A percentile compares a stretch with the other conserved stretches of the same genome.
Evolutionary conservation across 2,113 vertebrate genomes (phyloP).

Genomic region (Choloepus hoffmanni): DNA sequence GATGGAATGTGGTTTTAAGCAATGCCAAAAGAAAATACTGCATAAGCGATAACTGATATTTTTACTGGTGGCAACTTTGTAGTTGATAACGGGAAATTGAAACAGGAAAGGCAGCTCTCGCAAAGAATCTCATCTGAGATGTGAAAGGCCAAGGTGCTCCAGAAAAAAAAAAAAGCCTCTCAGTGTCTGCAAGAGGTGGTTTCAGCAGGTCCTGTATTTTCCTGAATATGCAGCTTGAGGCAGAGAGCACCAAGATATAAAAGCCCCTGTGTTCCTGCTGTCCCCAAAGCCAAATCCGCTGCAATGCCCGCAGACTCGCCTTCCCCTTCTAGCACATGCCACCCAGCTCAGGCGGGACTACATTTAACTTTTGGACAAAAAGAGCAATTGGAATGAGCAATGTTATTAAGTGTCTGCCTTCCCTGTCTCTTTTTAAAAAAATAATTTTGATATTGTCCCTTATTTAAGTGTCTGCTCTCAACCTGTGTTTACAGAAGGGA

Average conservation of each 20-base stretch:
- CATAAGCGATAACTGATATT: conserved; percentile 77
- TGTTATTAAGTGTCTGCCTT: neutral
- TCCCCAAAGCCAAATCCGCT: neutral
- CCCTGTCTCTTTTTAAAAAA: neutral
- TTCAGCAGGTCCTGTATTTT: neutral
- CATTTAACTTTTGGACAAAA: neutral
- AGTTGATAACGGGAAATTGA: conserved; percentile 77
- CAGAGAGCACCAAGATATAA: neutral
- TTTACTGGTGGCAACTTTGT: conserved; percentile 76
- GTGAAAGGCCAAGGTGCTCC: conserved; percentile 36
- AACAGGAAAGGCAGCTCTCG: conserved; percentile 58
- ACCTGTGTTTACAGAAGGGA: neutral
- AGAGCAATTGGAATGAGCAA: neutral
- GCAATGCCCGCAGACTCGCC: fast-evolving
- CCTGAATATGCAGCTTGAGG: neutral
- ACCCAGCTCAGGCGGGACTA: neutral
- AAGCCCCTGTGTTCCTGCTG: fast-evolving
- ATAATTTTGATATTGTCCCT: conserved; percentile 23
- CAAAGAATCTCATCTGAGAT: conserved; percentile 28
- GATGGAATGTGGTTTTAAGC: conserved; percentile 66
- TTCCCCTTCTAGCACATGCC: neutral
- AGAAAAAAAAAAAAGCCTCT: conserved; percentile 32
- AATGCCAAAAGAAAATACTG: conserved; percentile 58
- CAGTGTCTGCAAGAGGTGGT: neutral
- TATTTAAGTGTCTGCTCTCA: conserved; percentile 26